Evolutionary conservation across 1,140 invertebrate species (phyloP), one percentile per base, ranked within the genome.

Genomic region (Hermatobates lingyangjiaoensis): DNA sequence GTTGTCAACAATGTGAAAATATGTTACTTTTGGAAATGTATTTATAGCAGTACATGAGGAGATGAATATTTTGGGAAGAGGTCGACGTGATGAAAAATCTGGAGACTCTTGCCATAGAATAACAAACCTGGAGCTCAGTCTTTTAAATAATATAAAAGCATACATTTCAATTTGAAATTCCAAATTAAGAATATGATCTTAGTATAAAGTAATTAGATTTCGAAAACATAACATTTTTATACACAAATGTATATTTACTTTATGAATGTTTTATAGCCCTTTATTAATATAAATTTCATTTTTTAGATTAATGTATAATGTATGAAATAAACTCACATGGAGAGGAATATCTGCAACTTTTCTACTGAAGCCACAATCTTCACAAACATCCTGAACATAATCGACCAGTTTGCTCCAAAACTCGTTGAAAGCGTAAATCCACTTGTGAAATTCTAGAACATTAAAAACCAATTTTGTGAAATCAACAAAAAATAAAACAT

Each of bases 281-380:
- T 34, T 34, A 10, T 7, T n/a, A 10, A 10, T 34, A n/a, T 10
- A 10, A 34, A n/a, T 34, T 10, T 10, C n/a, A n/a, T 34, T 7
- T 34, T 34, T 10, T 10, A 10, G n/a, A 34, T 34, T 34, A 34
- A n/a, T 10, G 7, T 7, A n/a, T 34, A 34, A 34, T 34, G 7
- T 34, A n/a, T 44, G 7, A 44, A 44, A 26, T 45, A 14, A 14
- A 18, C 52, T 48, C 38, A 51, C 53, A 14, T 38, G 18, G 3
- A 54, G 49, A 14, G 53, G 53, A 27, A 54, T 39, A 20, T 44
- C 49, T 18, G 53, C 49, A 27, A 54, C 44, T 27, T 54, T 54
- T 14, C 44, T 27, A n/a, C 38, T 23, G 26, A 39, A 54, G 15
- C 53, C 53, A 26, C 53, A 54, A 15, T 54, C 53, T 34, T 51